Conservation (phyloP, 2,797 vertebrate genomes). For the Sorex maritimensis region DNA sequence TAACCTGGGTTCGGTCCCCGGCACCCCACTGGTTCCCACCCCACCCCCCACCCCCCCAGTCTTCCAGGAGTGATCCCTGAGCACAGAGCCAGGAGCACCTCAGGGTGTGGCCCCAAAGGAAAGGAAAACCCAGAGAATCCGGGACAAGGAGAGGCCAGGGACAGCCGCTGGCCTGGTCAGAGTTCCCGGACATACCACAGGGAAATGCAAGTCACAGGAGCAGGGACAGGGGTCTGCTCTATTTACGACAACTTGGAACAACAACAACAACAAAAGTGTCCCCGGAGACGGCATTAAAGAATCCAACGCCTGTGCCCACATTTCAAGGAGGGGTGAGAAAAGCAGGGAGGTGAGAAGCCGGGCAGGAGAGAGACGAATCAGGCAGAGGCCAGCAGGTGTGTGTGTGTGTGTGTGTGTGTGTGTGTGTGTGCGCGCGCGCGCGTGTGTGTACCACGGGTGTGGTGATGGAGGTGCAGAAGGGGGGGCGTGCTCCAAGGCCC, state of each 20-base stretch:
- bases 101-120: too few species aligned
- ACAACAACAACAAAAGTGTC: not conserved
- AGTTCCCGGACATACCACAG: not conserved
- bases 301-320: not conserved
- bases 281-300: not conserved
- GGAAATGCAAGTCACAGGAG: conserved; percentile 25
- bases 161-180: not conserved
- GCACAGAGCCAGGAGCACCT: too few species aligned
- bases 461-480: not conserved
- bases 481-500: not conserved
- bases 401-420: too few species aligned
- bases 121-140: too few species aligned
- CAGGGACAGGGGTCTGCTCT: not conserved
- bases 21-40: too few species aligned
- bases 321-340: not conserved
- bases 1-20: too few species aligned
- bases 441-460: too few species aligned
- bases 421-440: too few species aligned
- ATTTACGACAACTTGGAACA: not conserved
- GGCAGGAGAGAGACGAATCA: not conserved
- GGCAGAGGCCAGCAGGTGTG: not conserved
- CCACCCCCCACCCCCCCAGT: too few species aligned
- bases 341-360: not conserved
- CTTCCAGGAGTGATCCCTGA: too few species aligned
- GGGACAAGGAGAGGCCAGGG: not conserved